Evolutionary conservation across 1,140 invertebrate genomes (phyloP).

Genomic region (Macrotrachela quadricornifera): DNA sequence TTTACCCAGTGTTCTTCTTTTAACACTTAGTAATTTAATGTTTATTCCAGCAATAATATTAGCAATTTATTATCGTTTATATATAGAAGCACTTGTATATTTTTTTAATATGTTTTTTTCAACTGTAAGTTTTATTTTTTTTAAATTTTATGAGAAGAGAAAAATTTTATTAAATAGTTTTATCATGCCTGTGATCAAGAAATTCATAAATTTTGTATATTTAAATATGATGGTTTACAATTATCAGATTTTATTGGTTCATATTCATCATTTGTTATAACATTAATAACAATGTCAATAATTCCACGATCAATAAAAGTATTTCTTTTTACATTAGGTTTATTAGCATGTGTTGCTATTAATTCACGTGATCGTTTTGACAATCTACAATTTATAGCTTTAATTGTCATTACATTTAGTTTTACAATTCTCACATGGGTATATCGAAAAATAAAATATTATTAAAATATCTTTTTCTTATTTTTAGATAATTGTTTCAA

Average conservation of each 20-base stretch:
- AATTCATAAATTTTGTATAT: constrained; percentile 29
- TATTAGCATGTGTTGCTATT: constrained; percentile 34
- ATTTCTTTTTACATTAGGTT: constrained; percentile 53
- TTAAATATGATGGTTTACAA: constrained; percentile 44
- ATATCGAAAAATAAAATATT: constrained; percentile 12
- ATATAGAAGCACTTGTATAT: constrained; percentile 61
- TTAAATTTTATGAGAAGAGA: too few species aligned
- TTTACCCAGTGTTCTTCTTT: constrained; percentile 44
- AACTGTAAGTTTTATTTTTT: constrained; percentile 31
- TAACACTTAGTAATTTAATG: constrained; percentile 63
- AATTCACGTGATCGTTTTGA: neutral
- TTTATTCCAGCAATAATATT: constrained; percentile 58
- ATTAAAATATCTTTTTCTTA: constrained; percentile 8
- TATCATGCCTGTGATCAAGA: constrained; percentile 42
- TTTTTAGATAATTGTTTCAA: constrained; percentile 28
- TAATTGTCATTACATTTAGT: constrained; percentile 8
- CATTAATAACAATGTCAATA: constrained; percentile 61
- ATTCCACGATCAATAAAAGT: constrained; percentile 40
- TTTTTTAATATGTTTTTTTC: constrained; percentile 65
- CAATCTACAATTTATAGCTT: constrained; percentile 11
- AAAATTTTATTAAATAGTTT: constrained; percentile 32
- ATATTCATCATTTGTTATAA: constrained; percentile 68
- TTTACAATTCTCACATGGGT: constrained; percentile 3
- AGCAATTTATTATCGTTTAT: constrained; percentile 49
- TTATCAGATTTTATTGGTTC: constrained; percentile 77